Conservation (phyloP, 2,113 vertebrate species). For the Connochaetes taurinus region DNA sequence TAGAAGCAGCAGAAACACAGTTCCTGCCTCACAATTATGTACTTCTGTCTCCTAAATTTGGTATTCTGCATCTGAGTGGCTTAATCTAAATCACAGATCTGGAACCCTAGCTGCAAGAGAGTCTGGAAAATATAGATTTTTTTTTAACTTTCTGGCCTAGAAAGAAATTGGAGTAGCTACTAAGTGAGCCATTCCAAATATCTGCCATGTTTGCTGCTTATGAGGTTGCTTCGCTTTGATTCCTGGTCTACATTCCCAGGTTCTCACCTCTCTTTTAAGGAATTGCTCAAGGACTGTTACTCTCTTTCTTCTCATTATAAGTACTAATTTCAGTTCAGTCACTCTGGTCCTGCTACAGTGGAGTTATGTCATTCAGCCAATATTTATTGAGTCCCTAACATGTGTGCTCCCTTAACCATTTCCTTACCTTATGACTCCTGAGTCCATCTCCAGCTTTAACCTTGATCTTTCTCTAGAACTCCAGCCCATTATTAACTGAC, state of each 20-base stretch:
- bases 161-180: not conserved
- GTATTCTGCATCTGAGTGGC: not conserved
- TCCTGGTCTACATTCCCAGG: not conserved
- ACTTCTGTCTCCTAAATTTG: not conserved
- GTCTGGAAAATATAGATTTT: not conserved
- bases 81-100: not conserved
- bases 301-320: not conserved
- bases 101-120: slow-evolving; percentile 38
- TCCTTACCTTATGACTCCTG: not conserved
- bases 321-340: not conserved
- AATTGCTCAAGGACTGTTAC: not conserved
- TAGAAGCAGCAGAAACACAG: not conserved
- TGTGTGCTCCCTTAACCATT: not conserved
- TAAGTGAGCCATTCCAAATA: not conserved
- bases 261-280: not conserved
- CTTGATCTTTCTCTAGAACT: not conserved
- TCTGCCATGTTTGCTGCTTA: not conserved
- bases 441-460: not conserved
- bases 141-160: not conserved
- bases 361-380: not conserved
- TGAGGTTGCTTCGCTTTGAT: not conserved
- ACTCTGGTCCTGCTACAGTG: not conserved
- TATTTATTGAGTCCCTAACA: not conserved
- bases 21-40: not conserved
- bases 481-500: not conserved